These are phyloP conservation scores for Brotogeris chrysoptera DNA, from an alignment of 2,797 vertebrate genomes.

Conservation along the genomic window DNA sequence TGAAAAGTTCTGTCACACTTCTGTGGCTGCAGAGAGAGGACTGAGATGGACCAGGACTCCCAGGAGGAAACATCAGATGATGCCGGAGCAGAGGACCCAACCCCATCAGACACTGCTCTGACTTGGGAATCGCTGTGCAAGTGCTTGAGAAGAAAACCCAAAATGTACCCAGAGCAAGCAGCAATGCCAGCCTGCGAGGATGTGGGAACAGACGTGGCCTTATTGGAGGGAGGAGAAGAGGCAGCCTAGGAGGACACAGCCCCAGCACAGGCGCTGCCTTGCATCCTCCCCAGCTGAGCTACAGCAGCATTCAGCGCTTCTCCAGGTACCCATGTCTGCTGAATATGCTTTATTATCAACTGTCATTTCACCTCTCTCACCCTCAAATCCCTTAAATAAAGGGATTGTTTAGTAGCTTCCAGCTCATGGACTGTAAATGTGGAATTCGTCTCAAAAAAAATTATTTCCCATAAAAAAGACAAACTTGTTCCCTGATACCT, in stretches of 20 bases:
- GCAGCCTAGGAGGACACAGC: neutral
- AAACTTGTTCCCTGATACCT: neutral
- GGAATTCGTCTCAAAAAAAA: neutral
- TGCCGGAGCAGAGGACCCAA: neutral
- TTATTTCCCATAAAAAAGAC: neutral
- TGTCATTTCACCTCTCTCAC: neutral
- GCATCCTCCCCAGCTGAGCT: neutral
- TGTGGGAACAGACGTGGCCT: fast-evolving
- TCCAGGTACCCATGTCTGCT: neutral
- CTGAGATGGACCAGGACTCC: neutral
- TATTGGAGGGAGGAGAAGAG: neutral
- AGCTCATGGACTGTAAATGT: neutral
- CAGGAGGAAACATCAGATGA: fast-evolving
- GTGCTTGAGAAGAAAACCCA: neutral
- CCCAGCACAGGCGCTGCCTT: neutral
- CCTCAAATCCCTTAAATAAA: neutral
- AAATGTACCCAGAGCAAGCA: neutral
- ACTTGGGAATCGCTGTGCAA: fast-evolving
- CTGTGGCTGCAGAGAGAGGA: neutral
- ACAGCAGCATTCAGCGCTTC: neutral
- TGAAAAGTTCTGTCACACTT: neutral
- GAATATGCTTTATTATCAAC: neutral
- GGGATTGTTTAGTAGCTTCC: neutral
- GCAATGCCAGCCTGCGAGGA: neutral
- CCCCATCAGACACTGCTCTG: neutral